Conservation (phyloP, 2,797 vertebrate species). For the Malacoraja senta region DNA sequence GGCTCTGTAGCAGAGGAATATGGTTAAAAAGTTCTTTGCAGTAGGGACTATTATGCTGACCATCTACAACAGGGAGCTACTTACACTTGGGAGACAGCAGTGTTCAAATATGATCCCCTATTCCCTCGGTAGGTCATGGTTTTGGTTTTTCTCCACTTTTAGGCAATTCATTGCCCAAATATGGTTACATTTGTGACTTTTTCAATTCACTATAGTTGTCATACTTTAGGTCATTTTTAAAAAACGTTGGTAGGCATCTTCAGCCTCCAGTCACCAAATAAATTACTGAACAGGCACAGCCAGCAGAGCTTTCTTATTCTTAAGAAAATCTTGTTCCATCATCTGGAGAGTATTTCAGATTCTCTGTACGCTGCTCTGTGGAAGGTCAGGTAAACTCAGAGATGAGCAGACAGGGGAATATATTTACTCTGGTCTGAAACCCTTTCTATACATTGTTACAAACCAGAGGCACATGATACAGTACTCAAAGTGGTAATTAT, state of each 20-base stretch:
- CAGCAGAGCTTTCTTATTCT: neutral
- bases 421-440: too few species aligned
- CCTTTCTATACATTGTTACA: too few species aligned
- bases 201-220: neutral
- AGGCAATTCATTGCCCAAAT: neutral
- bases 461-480: too few species aligned
- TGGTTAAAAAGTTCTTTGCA: neutral
- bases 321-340: neutral
- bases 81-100: neutral
- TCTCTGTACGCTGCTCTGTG: too few species aligned
- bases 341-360: neutral
- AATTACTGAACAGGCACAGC: neutral
- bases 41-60: neutral
- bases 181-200: conserved; percentile 30
- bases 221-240: conserved; percentile 12
- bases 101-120: neutral
- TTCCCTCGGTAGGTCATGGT: neutral
- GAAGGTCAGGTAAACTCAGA: too few species aligned
- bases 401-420: too few species aligned
- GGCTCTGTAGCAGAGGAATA: neutral
- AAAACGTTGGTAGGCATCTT: neutral
- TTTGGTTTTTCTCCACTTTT: neutral
- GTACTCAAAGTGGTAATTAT: too few species aligned
- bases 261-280: neutral
- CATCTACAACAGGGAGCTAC: neutral